Evolutionary conservation across 2,113 vertebrate species (phyloP), one percentile per base, ranked within the genome.

Genomic region (Pavo muticus): DNA sequence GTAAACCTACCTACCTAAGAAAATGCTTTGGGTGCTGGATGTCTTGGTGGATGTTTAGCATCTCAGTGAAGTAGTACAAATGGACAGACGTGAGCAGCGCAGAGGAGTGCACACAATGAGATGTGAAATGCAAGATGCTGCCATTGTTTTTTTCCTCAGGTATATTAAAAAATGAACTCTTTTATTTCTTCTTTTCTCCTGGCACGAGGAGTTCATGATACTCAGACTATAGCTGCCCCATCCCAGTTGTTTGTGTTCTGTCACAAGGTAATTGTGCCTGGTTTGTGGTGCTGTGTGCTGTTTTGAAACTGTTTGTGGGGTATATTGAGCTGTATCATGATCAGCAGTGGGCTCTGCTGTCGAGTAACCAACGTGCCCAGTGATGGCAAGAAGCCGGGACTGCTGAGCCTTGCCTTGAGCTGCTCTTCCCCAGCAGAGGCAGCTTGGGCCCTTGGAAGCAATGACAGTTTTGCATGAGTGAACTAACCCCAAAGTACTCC

Each of bases 261-360:
- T 87, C 57, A 50, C 77, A 96, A 98, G 98, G 98, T 98, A 98
- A 98, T 78, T 78, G 76, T 98, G 97, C 95, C 94, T 98, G 97
- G 97, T 96, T 97, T 98, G 97, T 91, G 48, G 97, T 98, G 98
- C 94, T 86, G 93, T 97, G 97, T 96, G 87, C 60, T 47, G 65
- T 76, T 95, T 93, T 21, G 44, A 65, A 76, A 56, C 32, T 37
- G 12, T 79, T 14, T 42, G 48, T 19, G 60, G 80, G 78, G 3
- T 82, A 7, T 75, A 77, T 15, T 10, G 8, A 25, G 42, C 42
- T 75, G 61, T 88, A 52, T 61, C 1, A 0, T 20, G 80, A 12
- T 35, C 57, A 37, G 50, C 76, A 29, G 56, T 5, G 64, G 48
- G 14, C 52, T 61, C 20, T 91, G 84, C 68, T 87, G 29, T 14